Conservation (phyloP, 2,797 vertebrate genomes). For the Bovichtus diacanthus region DNA sequence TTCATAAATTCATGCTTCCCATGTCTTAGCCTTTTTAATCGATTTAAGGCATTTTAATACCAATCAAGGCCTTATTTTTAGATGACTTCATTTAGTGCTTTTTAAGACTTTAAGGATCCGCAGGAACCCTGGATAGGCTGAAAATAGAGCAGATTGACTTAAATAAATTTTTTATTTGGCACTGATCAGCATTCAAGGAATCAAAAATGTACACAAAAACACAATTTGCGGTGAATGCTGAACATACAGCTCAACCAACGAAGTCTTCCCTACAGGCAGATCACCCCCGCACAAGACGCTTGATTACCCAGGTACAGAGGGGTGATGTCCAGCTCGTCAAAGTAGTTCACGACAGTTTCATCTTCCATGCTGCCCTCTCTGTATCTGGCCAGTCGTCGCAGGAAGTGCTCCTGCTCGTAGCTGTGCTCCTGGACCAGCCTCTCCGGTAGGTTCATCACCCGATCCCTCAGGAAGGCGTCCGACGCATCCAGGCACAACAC, state of each 20-base stretch:
- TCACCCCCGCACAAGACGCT: no score
- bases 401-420: constrained; percentile 87
- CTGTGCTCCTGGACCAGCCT: constrained; percentile 83
- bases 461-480: constrained; percentile 89
- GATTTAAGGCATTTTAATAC: no score
- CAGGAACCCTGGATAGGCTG: no score
- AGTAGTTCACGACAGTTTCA: constrained; percentile 88
- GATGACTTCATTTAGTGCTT: no score
- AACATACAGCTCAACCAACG: not conserved
- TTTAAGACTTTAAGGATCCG: no score
- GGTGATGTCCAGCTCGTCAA: constrained; percentile 89
- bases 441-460: constrained; percentile 91
- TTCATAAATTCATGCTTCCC: no score
- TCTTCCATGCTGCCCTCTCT: constrained; percentile 84
- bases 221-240: not conserved
- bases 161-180: not conserved
- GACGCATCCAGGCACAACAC: constrained; percentile 88
- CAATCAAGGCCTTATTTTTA: no score
- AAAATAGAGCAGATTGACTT: not conserved
- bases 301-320: constrained; percentile 87
- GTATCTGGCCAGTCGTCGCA: constrained; percentile 80
- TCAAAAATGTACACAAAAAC: no score
- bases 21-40: no score
- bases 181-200: not conserved
- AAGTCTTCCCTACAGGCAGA: no score